Percentiles rank a stretch among this genome's conserved stretches.
phyloP scores from a whole-genome alignment of 2,113 vertebrate genomes.

The Elachura formosa region DNA sequence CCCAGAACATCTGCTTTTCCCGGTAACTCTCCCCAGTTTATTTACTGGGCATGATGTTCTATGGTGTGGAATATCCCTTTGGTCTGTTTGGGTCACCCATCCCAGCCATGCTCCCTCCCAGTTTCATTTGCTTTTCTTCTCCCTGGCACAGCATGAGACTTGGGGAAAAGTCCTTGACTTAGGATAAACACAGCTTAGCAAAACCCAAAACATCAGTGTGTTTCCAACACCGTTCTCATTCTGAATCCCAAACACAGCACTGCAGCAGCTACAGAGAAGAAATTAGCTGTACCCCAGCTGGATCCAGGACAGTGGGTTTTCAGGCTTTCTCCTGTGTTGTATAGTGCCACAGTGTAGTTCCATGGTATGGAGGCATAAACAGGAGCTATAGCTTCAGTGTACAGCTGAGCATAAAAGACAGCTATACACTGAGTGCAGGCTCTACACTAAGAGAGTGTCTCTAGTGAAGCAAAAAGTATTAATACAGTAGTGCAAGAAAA shows the following conservation, averaged over 20 bases:
- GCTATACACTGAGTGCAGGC: background rate
- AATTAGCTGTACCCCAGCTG: background rate
- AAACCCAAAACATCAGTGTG: background rate
- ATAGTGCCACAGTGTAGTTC: background rate
- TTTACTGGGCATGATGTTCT: background rate
- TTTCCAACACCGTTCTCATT: background rate
- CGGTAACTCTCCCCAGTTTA: background rate
- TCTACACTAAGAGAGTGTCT: background rate
- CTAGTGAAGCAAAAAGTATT: background rate
- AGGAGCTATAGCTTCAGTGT: background rate
- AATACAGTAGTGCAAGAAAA: background rate
- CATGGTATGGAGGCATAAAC: fast-evolving
- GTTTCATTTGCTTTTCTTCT: background rate
- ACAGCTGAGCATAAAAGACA: background rate
- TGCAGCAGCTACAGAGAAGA: background rate
- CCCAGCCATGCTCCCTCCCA: background rate
- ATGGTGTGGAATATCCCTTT: background rate
- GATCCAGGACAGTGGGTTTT: background rate
- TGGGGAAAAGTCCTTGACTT: background rate
- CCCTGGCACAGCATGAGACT: background rate
- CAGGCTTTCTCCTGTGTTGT: background rate
- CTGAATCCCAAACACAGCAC: background rate
- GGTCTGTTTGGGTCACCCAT: background rate
- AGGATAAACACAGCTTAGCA: background rate
- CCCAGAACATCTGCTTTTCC: background rate